These are phyloP conservation scores for Blera fallax DNA, from an alignment of 2,888 invertebrate genomes.

Conservation along the genomic window DNA sequence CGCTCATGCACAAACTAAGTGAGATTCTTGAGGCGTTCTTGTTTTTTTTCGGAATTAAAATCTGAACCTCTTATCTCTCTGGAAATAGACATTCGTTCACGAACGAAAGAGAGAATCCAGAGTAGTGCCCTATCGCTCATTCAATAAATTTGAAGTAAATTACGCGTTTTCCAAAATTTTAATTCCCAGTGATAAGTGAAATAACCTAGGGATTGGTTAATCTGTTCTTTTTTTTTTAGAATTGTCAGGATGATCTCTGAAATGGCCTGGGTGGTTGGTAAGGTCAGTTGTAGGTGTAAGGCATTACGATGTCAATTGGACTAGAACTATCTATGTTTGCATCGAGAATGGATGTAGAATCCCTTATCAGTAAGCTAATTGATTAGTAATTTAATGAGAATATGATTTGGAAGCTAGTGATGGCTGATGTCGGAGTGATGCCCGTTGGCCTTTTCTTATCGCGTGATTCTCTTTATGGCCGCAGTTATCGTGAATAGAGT, in stretches of 20 bases:
- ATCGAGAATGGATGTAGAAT: too few relatives aligned
- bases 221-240: background rate
- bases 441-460: background rate
- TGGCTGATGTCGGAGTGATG: background rate
- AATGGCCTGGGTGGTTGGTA: background rate
- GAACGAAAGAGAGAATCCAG: background rate
- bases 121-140: background rate
- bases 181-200: background rate
- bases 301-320: background rate
- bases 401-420: background rate
- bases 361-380: background rate
- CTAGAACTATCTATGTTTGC: background rate
- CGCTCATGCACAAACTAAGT: constrained; percentile 3
- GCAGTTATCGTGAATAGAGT: background rate
- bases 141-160: background rate
- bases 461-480: background rate
- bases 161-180: background rate
- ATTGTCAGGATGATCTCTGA: background rate
- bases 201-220: too few relatives aligned
- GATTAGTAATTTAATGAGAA: background rate
- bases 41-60: constrained; percentile 35
- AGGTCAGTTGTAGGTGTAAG: background rate
- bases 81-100: background rate
- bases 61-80: constrained; percentile 51
- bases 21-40: background rate